Percentiles rank a stretch among this genome's conserved stretches.
Evolutionary conservation across 2,888 invertebrate species (phyloP).

Genomic region (Hybos culiciformis): DNA sequence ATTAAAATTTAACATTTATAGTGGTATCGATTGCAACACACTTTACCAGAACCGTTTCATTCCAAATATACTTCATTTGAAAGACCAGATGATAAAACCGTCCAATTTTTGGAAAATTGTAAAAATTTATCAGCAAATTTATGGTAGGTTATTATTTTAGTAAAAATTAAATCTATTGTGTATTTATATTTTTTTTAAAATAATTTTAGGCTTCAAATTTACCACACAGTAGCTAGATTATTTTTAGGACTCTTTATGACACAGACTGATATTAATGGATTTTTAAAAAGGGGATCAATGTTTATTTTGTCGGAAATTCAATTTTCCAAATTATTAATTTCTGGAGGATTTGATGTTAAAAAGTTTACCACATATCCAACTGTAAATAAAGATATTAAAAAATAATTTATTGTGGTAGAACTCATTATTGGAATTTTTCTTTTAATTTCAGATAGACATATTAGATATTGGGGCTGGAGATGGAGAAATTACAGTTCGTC

Average conservation of each 20-base stretch:
- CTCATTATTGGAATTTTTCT: not conserved
- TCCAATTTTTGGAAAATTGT: slow-evolving; percentile 30
- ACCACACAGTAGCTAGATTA: slow-evolving; percentile 76
- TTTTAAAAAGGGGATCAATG: slow-evolving; percentile 86
- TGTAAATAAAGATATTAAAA: slow-evolving; percentile 16
- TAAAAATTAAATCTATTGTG: too few relatives aligned
- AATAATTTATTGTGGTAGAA: slow-evolving; percentile 32
- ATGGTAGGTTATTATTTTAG: too few relatives aligned
- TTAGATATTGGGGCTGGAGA: slow-evolving; percentile 93
- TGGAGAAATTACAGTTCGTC: slow-evolving; percentile 76
- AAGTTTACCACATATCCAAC: slow-evolving; percentile 17
- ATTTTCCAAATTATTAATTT: slow-evolving; percentile 40
- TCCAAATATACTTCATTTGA: slow-evolving; percentile 28
- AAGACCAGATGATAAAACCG: slow-evolving; percentile 29
- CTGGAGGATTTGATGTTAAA: slow-evolving; percentile 25
- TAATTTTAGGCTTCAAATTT: slow-evolving; percentile 83
- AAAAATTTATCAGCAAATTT: slow-evolving; percentile 37
- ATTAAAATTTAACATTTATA: slow-evolving; percentile 14
- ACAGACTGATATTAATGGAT: slow-evolving; percentile 92
- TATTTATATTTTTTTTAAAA: too few relatives aligned
- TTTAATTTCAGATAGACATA: slow-evolving; percentile 35
- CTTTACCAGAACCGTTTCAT: slow-evolving; percentile 27
- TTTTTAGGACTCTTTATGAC: slow-evolving; percentile 83
- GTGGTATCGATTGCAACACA: slow-evolving; percentile 30
- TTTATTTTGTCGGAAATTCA: slow-evolving; percentile 83